A percentile compares a stretch with the other conserved stretches of the same genome.
Conservation (phyloP, 2,888 invertebrate genomes). For the Carcina quercana region DNA sequence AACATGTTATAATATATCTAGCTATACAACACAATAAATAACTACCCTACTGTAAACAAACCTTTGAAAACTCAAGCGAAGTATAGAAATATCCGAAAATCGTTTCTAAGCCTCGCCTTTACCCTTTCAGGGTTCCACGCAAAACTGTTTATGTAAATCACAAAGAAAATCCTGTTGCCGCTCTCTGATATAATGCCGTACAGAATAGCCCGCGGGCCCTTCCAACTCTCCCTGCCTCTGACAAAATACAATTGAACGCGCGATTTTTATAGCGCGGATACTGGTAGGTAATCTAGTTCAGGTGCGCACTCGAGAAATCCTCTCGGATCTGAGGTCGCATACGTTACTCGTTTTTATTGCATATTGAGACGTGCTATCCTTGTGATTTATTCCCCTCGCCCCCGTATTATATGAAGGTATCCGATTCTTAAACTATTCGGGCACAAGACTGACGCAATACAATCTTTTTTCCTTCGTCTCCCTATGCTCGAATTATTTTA, state of each 20-base stretch:
- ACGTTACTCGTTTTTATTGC: conserved; percentile 65
- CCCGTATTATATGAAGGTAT: conserved; percentile 43
- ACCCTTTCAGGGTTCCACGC: no score
- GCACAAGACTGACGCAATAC: conserved; percentile 25
- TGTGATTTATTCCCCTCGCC: conserved; percentile 48
- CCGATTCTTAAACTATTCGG: conserved; percentile 43
- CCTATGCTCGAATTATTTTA: no score
- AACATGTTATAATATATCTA: no score
- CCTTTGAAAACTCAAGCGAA: no score
- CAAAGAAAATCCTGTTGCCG: conserved; percentile 37
- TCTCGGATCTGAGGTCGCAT: conserved; percentile 57
- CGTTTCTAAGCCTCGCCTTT: no score
- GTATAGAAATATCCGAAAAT: no score
- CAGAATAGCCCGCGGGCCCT: conserved; percentile 43
- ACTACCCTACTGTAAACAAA: no score
- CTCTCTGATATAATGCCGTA: conserved; percentile 41
- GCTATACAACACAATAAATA: no score
- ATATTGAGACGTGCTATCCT: conserved; percentile 67
- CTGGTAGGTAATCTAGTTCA: conserved; percentile 62
- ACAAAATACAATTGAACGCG: conserved; percentile 49
- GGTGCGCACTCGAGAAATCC: conserved; percentile 64
- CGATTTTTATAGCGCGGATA: conserved; percentile 60
- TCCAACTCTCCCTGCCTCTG: conserved; percentile 53
- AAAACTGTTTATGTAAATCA: conserved; percentile 56
- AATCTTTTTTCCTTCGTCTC: conserved; percentile 22